Evolutionary conservation across 2,888 invertebrate species (phyloP).

Genomic region (Leucania comma): DNA sequence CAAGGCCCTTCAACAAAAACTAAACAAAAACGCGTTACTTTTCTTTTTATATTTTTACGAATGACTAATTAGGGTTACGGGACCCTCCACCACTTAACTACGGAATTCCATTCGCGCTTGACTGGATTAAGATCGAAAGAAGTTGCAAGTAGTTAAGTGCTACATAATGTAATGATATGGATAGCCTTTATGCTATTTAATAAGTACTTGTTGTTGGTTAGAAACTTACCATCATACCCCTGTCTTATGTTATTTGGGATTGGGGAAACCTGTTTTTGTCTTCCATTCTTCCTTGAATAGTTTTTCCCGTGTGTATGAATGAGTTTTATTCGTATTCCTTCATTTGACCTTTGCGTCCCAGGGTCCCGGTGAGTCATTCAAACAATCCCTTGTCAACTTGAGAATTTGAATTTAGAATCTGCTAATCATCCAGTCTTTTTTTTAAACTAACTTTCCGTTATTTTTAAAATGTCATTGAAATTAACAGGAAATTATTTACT

Average conservation of each 20-base stretch:
- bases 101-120: conserved; percentile 16
- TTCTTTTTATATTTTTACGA: conserved; percentile 22
- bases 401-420: too few relatives aligned
- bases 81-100: conserved; percentile 3
- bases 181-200: neutral
- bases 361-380: too few relatives aligned
- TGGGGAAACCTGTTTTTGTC: neutral
- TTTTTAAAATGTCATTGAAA: too few relatives aligned
- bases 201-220: neutral
- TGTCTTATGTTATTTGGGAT: neutral
- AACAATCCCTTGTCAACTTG: neutral
- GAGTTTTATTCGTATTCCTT: too few relatives aligned
- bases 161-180: conserved; percentile 2
- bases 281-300: neutral
- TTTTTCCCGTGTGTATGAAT: too few relatives aligned
- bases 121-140: conserved; percentile 20
- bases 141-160: neutral
- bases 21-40: conserved; percentile 20
- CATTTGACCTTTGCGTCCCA: too few relatives aligned
- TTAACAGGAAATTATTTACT: too few relatives aligned
- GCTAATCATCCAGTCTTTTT: too few relatives aligned
- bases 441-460: too few relatives aligned
- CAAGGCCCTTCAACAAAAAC: conserved; percentile 2
- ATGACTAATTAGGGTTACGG: conserved; percentile 25
- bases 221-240: neutral